Conservation (phyloP, 2,113 vertebrate species). For the Notarius lentiginosus region DNA sequence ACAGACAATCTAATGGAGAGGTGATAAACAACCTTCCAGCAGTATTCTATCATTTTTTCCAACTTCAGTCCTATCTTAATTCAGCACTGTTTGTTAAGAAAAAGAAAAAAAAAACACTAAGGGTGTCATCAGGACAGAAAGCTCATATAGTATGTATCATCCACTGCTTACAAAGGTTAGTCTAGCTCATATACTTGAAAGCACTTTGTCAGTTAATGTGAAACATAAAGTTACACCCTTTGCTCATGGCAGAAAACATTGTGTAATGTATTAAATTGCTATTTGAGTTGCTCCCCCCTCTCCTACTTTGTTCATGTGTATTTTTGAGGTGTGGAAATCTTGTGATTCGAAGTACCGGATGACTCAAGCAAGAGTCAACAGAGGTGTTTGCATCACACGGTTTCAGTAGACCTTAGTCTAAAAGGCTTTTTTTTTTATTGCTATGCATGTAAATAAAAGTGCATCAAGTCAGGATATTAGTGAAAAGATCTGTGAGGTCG, state of each 20-base stretch:
- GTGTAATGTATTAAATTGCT: conserved; percentile 4
- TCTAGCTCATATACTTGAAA: background rate
- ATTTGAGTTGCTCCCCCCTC: conserved; percentile 19
- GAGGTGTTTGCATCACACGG: conserved; percentile 52
- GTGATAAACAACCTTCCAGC: conserved; percentile 48
- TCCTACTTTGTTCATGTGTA: conserved; percentile 40
- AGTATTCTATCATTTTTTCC: background rate
- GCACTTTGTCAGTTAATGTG: conserved; percentile 10
- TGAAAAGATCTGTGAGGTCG: background rate
- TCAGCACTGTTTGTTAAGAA: background rate
- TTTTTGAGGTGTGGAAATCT: conserved; percentile 58
- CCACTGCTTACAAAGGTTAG: conserved; percentile 10
- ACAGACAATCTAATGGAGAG: conserved; percentile 49
- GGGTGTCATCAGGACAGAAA: background rate
- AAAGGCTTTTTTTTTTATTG: conserved; percentile 12
- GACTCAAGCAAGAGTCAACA: conserved; percentile 71
- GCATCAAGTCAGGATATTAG: background rate
- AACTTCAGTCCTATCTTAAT: background rate
- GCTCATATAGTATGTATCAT: background rate
- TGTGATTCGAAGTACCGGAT: conserved; percentile 48
- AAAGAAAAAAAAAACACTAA: background rate
- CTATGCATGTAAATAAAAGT: background rate
- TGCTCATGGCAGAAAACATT: background rate
- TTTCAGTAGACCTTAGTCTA: background rate
- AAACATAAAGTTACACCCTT: conserved; percentile 5